Evolutionary conservation across 2,888 invertebrate genomes (phyloP).

Genomic region (Yponomeuta plumbellus): DNA sequence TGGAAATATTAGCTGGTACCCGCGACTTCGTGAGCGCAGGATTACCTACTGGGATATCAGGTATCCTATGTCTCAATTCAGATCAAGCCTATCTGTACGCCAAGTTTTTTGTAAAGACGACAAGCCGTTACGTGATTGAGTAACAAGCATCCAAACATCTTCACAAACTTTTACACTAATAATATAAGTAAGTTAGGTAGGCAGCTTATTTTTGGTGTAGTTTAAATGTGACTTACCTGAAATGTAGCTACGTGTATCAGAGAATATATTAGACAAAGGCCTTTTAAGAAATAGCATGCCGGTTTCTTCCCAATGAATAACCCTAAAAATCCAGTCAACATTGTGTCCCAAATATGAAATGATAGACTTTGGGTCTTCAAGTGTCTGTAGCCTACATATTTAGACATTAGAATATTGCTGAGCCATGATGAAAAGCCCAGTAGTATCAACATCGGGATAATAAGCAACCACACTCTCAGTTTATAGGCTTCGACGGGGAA

Average conservation of each 20-base stretch:
- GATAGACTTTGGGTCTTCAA: constrained; percentile 11
- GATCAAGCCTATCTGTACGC: too few relatives aligned
- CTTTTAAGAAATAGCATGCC: constrained; percentile 31
- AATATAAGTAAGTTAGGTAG: too few relatives aligned
- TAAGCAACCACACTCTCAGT: constrained; percentile 22
- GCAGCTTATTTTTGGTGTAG: neutral
- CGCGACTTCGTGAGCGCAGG: neutral
- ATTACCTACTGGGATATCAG: too few relatives aligned
- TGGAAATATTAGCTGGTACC: neutral
- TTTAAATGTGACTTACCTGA: neutral
- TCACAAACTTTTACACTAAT: too few relatives aligned
- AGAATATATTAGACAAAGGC: constrained; percentile 28
- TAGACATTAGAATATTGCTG: constrained; percentile 24
- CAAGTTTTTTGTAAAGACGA: too few relatives aligned
- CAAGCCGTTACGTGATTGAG: too few relatives aligned
- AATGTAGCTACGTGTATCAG: constrained; percentile 4
- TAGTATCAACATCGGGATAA: constrained; percentile 23
- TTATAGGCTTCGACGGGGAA: constrained; percentile 29
- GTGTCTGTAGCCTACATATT: neutral
- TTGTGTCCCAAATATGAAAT: constrained; percentile 28
- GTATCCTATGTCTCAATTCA: too few relatives aligned
- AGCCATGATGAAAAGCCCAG: constrained; percentile 35
- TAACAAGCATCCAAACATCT: too few relatives aligned
- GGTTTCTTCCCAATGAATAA: constrained; percentile 29
- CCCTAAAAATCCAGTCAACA: constrained; percentile 35